phyloP scores from a whole-genome alignment of 1,140 invertebrate genomes.

The Drosophila hydei region DNA sequence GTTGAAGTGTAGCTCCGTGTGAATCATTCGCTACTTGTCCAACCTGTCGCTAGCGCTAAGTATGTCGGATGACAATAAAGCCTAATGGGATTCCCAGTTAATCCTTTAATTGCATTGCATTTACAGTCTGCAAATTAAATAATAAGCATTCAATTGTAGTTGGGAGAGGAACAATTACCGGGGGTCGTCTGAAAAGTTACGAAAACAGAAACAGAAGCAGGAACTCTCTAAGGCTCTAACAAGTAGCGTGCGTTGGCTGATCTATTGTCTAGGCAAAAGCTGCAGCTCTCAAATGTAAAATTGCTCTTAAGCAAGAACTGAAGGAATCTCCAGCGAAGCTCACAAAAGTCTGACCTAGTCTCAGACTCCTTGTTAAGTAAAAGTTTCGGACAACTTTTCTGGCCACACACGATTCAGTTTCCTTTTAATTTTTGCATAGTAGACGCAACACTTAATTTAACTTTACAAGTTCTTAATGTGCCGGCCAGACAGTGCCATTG shows the following conservation, averaged over 20 bases:
- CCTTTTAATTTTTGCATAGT: slow-evolving; percentile 69
- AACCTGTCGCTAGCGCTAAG: slow-evolving; percentile 8
- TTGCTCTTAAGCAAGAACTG: background rate
- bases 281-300: background rate
- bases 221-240: no score
- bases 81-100: slow-evolving; percentile 74
- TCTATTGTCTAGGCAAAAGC: background rate
- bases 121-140: slow-evolving; percentile 76
- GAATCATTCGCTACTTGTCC: slow-evolving; percentile 4
- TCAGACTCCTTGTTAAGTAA: background rate
- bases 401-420: slow-evolving; percentile 55
- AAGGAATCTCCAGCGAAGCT: background rate
- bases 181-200: slow-evolving; percentile 28
- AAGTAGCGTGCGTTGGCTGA: background rate
- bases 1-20: background rate
- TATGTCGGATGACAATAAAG: slow-evolving; percentile 58
- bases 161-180: slow-evolving; percentile 10
- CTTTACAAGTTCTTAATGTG: slow-evolving; percentile 81
- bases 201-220: background rate
- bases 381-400: slow-evolving; percentile 51
- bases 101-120: slow-evolving; percentile 79
- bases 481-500: slow-evolving; percentile 74
- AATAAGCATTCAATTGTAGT: slow-evolving; percentile 50
- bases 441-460: slow-evolving; percentile 80
- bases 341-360: background rate